A percentile compares a stretch with the other conserved stretches of the same genome.
Conservation (phyloP, 1,140 invertebrate species). For the Drosophila trapezifrons region DNA sequence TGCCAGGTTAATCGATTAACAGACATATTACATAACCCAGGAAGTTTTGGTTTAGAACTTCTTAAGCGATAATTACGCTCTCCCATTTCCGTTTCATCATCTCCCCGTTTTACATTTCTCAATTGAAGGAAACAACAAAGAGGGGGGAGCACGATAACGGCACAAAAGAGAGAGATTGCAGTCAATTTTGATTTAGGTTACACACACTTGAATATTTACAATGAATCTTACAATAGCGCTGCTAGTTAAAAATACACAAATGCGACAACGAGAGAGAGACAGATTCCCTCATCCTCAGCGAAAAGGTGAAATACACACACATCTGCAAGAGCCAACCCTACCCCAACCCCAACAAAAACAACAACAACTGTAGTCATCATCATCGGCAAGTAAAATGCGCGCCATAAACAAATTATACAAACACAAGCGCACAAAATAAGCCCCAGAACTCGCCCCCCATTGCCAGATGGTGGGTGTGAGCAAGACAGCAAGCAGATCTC, state of each 20-base stretch:
- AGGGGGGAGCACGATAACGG: conserved; percentile 36
- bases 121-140: conserved; percentile 23
- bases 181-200: conserved; percentile 44
- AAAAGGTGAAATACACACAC: conserved; percentile 28
- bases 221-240: conserved; percentile 20
- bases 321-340: conserved; percentile 32
- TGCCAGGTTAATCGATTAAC: conserved; percentile 11
- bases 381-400: conserved; percentile 54
- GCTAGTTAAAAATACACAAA: conserved; percentile 48
- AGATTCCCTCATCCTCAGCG: conserved; percentile 29
- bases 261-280: conserved; percentile 9
- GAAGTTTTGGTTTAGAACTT: conserved; percentile 7
- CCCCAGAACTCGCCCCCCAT: conserved; percentile 19
- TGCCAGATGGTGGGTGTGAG: conserved; percentile 18
- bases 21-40: conserved; percentile 15
- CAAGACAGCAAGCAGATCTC: conserved; percentile 40
- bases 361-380: conserved; percentile 8
- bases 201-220: conserved; percentile 21
- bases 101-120: conserved; percentile 19
- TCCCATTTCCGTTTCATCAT: conserved; percentile 55
- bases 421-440: conserved; percentile 28
- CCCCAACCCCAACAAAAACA: conserved; percentile 59
- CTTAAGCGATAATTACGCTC: background rate
- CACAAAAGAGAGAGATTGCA: conserved; percentile 20
- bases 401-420: conserved; percentile 74